Base-by-base conservation (phyloP, 1,140 invertebrate species). In the Macrobrachium rosenbergii region DNA sequence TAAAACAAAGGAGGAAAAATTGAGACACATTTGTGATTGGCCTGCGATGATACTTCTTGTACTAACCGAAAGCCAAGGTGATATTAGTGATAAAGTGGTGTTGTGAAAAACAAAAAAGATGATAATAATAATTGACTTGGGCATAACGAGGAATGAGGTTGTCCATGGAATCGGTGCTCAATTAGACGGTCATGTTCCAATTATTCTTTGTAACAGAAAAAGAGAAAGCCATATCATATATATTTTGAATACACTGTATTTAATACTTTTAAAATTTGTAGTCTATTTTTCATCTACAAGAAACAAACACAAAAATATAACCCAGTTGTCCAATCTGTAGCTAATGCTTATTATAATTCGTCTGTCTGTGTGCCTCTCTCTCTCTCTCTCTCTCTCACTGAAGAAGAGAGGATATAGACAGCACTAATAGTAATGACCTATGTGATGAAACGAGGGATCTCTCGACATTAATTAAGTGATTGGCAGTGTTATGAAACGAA, bases 191-290 rank as follows among this genome's bases (percentile, higher is more conserved):
- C 69, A 59, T 87, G 85, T 87, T 87, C 79, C 59, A 80, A 80
- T 62, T 60, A 64, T 85, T 60, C 85, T 87, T 87, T 87, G 78
- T 87, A 87, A 87, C 78, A 72, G 64, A 86, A 83, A 85, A 67
- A 72, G 17, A 86, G 78, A 87, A 87, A 87, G 85, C 85, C 85
- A 87, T 87, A 87, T 87, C 85, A 72, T 72, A 87, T 87, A 87
- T 87, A 87, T 87, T 87, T 87, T 87, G 85, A 87, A 87, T 87
- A 87, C 52, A 52, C 52, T 52, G 52, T 87, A 87, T 87, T 87
- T 87, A 87, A 82, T 87, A 87, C 78, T 59, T 87, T 87, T 81
- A 73, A 87, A 87, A 87, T 87, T 87, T 87, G 64, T 87, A 87
- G 78, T 87, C 85, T 83, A 83, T 87, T 87, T 85, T 87, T 87